A percentile compares a stretch with the other conserved stretches of the same genome.
Evolutionary conservation across 2,113 vertebrate species (phyloP).

Genomic region (Chrysemys picta): DNA sequence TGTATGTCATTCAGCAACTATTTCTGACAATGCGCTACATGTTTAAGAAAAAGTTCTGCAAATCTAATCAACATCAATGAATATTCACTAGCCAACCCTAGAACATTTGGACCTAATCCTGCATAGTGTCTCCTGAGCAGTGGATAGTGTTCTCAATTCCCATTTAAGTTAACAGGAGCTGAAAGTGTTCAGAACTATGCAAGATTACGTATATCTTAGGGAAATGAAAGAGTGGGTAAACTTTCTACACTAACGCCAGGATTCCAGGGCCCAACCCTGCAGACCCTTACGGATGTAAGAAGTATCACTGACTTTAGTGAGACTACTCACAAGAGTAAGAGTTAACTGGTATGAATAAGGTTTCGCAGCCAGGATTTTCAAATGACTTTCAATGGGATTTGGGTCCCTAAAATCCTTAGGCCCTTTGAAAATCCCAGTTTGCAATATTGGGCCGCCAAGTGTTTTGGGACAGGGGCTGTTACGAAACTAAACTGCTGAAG

Average conservation of each 20-base stretch:
- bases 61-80: background rate
- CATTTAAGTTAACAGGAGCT: background rate
- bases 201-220: background rate
- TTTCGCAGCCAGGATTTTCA: background rate
- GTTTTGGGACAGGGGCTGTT: background rate
- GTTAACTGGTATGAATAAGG: background rate
- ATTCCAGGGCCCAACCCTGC: background rate
- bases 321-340: background rate
- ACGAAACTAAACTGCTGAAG: background rate
- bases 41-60: background rate
- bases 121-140: background rate
- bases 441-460: background rate
- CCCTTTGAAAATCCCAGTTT: background rate
- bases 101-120: background rate
- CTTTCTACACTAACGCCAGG: background rate
- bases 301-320: background rate
- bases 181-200: background rate
- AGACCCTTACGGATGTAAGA: background rate
- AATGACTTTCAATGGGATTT: background rate
- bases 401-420: background rate
- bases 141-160: background rate
- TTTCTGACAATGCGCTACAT: background rate
- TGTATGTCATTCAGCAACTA: background rate
- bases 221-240: background rate
- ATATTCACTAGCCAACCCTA: background rate